A percentile compares a stretch with the other conserved stretches of the same genome.
Conservation (phyloP, 2,888 invertebrate species). For the Chymomyza procnemis region DNA sequence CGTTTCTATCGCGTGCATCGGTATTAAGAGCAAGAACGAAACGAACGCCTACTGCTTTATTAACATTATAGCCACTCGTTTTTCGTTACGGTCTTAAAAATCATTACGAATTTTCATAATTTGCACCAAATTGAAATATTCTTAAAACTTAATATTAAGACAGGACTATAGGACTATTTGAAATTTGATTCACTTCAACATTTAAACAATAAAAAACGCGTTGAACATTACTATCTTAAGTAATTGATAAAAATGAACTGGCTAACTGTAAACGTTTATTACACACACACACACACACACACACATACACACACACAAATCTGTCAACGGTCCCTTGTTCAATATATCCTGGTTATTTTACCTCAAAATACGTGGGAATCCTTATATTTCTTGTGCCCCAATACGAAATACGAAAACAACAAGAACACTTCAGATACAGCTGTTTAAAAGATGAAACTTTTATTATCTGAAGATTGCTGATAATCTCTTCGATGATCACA, state of each 20-base stretch:
- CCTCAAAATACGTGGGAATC: not conserved
- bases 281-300: no score
- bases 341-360: not conserved
- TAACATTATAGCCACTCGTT: not conserved
- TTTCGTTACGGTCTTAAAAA: not conserved
- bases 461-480: not conserved
- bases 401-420: not conserved
- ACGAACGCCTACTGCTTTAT: not conserved
- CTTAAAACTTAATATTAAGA: not conserved
- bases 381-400: not conserved
- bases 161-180: not conserved
- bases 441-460: not conserved
- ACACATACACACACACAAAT: no score
- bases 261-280: not conserved
- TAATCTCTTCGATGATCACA: no score
- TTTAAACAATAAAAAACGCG: not conserved
- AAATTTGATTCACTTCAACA: not conserved
- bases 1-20: slow-evolving; percentile 72
- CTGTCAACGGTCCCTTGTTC: not conserved
- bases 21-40: slow-evolving; percentile 44
- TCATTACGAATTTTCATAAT: not conserved
- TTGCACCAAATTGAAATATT: not conserved
- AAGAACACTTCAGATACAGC: not conserved
- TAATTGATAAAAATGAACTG: not conserved
- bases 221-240: no score